Conservation (phyloP, 2,888 invertebrate species). For the Drosophila merina region DNA sequence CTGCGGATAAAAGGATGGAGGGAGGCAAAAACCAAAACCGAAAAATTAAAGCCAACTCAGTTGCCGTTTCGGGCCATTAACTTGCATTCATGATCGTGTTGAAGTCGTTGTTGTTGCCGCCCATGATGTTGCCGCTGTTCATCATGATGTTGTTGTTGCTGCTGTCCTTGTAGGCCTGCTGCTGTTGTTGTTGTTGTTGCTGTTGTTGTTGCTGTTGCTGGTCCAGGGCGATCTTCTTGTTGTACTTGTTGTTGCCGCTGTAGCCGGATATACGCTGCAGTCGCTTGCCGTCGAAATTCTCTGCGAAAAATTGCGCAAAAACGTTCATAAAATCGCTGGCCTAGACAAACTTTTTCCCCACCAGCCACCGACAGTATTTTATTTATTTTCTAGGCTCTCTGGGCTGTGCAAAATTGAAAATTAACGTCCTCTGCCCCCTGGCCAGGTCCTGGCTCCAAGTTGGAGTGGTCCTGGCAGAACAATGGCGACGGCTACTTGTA, state of each 20-base stretch:
- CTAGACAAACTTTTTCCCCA: conserved; percentile 53
- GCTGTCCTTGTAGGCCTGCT: conserved; percentile 81
- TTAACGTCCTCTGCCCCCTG: conserved; percentile 57
- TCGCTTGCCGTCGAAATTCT: conserved; percentile 85
- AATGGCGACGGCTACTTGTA: conserved; percentile 45
- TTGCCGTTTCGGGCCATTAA: conserved; percentile 7
- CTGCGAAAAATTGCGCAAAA: conserved; percentile 67
- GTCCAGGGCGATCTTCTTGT: conserved; percentile 85
- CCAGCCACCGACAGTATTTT: conserved; percentile 55
- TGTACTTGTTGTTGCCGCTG: conserved; percentile 85
- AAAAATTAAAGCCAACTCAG: conserved; percentile 1
- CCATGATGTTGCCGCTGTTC: conserved; percentile 73
- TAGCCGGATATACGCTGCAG: conserved; percentile 86
- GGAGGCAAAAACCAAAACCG: background rate
- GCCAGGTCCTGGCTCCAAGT: background rate
- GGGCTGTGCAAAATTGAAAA: conserved; percentile 71
- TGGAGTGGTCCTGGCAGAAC: conserved; percentile 22
- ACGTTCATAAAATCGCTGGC: conserved; percentile 60
- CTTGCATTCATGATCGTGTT: conserved; percentile 83
- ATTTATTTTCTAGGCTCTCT: conserved; percentile 47
- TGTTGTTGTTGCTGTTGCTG: conserved; percentile 77
- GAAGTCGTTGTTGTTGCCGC: conserved; percentile 80
- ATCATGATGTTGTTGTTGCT: conserved; percentile 81
- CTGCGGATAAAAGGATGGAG: conserved; percentile 45
- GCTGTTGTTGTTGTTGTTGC: conserved; percentile 72